Evolutionary conservation across 2,888 invertebrate species (phyloP).

Genomic region (Syrphus vitripennis): DNA sequence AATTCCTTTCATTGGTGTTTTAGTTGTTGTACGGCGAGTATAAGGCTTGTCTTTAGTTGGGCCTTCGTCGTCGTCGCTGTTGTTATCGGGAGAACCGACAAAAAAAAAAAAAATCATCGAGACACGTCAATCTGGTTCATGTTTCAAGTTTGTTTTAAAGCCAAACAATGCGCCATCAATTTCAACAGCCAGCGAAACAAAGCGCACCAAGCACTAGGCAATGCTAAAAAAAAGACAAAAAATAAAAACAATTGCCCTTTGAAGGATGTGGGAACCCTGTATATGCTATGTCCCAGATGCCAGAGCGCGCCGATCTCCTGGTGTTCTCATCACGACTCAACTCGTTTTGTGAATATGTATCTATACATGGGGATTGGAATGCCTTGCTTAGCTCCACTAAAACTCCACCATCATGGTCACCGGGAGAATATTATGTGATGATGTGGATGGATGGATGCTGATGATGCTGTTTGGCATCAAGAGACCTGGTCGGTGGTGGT

Average conservation of each 20-base stretch:
- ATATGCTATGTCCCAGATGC: constrained; percentile 50
- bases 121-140: constrained; percentile 70
- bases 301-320: constrained; percentile 61
- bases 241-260: constrained; percentile 68
- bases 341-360: constrained; percentile 55
- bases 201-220: constrained; percentile 20
- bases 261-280: constrained; percentile 67
- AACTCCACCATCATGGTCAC: constrained; percentile 45
- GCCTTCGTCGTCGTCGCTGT: not conserved
- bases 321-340: constrained; percentile 67
- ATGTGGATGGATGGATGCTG: constrained; percentile 52
- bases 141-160: constrained; percentile 69
- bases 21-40: not conserved
- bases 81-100: constrained; percentile 3
- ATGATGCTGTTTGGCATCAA: constrained; percentile 35
- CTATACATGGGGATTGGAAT: constrained; percentile 46
- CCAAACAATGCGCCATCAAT: constrained; percentile 69
- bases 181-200: constrained; percentile 53
- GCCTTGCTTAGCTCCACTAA: constrained; percentile 1
- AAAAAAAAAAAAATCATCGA: constrained; percentile 21
- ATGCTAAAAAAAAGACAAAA: not conserved
- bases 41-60: not conserved
- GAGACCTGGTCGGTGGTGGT: not conserved
- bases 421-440: constrained; percentile 59
- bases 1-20: constrained; percentile 44